Evolutionary conservation across 2,797 vertebrate genomes (phyloP).

Genomic region (Eremophila alpestris): DNA sequence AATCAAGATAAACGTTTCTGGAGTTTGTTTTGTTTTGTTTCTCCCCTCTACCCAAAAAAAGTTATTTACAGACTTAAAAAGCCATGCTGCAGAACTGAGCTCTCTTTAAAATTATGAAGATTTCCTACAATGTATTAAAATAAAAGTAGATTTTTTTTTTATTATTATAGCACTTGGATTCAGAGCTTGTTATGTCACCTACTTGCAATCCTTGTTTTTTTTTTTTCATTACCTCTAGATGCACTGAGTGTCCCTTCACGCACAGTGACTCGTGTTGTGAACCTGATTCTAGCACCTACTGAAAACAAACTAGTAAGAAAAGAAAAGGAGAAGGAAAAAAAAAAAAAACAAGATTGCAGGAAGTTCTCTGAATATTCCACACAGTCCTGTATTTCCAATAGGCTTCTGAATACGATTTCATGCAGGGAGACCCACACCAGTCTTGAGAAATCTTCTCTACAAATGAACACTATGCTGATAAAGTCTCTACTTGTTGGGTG

Average conservation of each 20-base stretch:
- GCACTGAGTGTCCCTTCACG: slow-evolving; percentile 79
- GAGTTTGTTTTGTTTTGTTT: slow-evolving; percentile 71
- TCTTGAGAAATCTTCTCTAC: slow-evolving; percentile 93
- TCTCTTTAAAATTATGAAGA: slow-evolving; percentile 95
- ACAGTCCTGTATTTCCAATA: slow-evolving; percentile 72
- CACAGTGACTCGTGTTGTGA: slow-evolving; percentile 90
- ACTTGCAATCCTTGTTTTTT: slow-evolving; percentile 79
- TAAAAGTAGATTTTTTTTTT: slow-evolving; percentile 95
- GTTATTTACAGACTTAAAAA: slow-evolving; percentile 99
- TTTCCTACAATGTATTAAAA: slow-evolving; percentile 99
- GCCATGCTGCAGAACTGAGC: slow-evolving; percentile 93
- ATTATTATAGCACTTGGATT: slow-evolving; percentile 93
- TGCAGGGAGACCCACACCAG: slow-evolving; percentile 89
- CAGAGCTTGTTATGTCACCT: slow-evolving; percentile 86
- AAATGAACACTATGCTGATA: slow-evolving; percentile 86
- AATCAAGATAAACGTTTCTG: slow-evolving; percentile 76
- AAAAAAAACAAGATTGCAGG: slow-evolving; percentile 67
- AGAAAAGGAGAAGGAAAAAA: background rate
- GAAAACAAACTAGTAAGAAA: slow-evolving; percentile 76
- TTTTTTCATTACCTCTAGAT: slow-evolving; percentile 64
- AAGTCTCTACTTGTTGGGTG: slow-evolving; percentile 80
- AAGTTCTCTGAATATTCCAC: slow-evolving; percentile 83
- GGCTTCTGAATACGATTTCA: slow-evolving; percentile 82
- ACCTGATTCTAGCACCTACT: slow-evolving; percentile 94
- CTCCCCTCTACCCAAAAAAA: slow-evolving; percentile 84